Evolutionary conservation across 2,797 vertebrate species (phyloP).

Genomic region (Onychomys leucogaster): DNA sequence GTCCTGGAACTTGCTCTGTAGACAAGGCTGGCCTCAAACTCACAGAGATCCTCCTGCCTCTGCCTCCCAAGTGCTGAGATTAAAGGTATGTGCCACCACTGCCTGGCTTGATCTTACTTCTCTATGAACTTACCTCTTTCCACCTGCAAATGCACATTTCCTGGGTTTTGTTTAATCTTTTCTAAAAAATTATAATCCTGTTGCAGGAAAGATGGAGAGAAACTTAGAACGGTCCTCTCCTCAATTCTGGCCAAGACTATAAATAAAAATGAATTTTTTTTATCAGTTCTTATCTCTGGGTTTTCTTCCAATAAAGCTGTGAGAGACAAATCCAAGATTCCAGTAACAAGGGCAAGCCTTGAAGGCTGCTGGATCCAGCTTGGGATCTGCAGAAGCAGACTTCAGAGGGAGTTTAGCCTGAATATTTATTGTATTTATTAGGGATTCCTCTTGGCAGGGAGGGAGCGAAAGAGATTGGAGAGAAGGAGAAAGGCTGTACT

Average conservation of each 20-base stretch:
- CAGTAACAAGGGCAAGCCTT: background rate
- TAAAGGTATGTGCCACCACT: too few species aligned
- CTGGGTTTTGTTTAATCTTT: background rate
- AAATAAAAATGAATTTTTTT: background rate
- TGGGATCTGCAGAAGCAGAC: background rate
- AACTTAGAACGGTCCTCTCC: background rate
- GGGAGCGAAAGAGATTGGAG: background rate
- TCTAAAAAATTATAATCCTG: background rate
- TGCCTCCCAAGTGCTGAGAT: too few species aligned
- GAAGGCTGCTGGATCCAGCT: background rate
- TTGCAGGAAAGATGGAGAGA: background rate
- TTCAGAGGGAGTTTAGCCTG: background rate
- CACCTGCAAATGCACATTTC: background rate
- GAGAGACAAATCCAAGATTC: background rate
- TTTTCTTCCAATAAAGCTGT: background rate
- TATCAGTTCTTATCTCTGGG: background rate
- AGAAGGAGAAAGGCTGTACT: background rate
- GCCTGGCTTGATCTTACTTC: too few species aligned
- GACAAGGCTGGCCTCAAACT: too few species aligned
- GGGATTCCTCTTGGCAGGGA: background rate
- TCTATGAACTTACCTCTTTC: background rate
- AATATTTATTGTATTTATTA: background rate
- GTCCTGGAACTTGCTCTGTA: too few species aligned
- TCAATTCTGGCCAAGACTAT: background rate
- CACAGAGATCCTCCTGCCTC: too few species aligned